Conservation (phyloP, 2,113 vertebrate species). For the Myrmecobius fasciatus region DNA sequence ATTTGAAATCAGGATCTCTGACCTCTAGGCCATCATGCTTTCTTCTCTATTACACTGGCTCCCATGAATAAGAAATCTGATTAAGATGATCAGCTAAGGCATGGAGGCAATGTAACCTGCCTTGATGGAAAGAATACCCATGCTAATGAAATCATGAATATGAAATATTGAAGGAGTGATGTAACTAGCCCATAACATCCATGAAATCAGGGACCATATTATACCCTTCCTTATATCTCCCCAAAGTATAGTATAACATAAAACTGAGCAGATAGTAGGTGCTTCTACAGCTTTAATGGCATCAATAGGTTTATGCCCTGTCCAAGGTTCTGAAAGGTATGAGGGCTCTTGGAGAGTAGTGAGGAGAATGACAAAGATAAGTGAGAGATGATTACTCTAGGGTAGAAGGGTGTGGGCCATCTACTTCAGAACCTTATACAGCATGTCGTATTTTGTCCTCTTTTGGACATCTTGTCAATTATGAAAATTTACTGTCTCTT, state of each 20-base stretch:
- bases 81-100: neutral
- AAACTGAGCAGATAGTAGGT: neutral
- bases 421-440: neutral
- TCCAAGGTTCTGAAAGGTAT: neutral
- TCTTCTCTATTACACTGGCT: neutral
- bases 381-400: neutral
- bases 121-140: neutral
- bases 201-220: neutral
- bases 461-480: neutral
- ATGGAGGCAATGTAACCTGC: neutral
- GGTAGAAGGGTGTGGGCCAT: neutral
- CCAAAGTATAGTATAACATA: neutral
- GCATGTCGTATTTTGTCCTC: neutral
- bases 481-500: neutral
- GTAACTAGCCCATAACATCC: neutral
- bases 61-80: neutral
- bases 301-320: neutral
- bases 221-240: neutral
- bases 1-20: neutral
- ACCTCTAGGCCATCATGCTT: neutral
- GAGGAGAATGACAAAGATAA: neutral
- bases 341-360: neutral
- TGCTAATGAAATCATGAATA: neutral
- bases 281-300: neutral
- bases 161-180: neutral